Percentiles rank a stretch among this genome's conserved stretches.
Evolutionary conservation across 1,140 invertebrate genomes (phyloP).

Genomic region (Tetragnatha versicolor): DNA sequence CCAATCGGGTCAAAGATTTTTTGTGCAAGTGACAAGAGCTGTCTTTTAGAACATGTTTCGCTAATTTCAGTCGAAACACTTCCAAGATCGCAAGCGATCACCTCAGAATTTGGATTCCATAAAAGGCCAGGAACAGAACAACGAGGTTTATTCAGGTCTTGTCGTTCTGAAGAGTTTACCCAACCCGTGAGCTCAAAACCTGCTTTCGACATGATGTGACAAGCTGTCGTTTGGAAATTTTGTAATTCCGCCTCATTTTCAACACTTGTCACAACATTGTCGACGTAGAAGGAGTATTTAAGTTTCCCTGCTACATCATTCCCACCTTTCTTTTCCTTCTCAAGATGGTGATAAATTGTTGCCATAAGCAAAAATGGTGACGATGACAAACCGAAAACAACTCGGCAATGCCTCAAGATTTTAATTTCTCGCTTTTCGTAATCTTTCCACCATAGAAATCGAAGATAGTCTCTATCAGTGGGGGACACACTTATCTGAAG

Average conservation of each 20-base stretch:
- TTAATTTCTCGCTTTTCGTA: not conserved
- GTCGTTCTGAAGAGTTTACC: not conserved
- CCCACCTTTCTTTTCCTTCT: not conserved
- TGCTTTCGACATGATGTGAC: not conserved
- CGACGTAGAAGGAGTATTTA: not conserved
- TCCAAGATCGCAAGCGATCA: too few species aligned
- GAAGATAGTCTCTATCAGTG: not conserved
- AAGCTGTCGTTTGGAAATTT: not conserved
- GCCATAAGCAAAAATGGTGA: not conserved
- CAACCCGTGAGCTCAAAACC: not conserved
- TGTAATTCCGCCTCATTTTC: not conserved
- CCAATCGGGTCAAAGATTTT: not conserved
- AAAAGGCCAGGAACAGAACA: too few species aligned
- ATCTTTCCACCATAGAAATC: not conserved
- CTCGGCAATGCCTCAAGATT: not conserved
- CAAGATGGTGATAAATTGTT: not conserved
- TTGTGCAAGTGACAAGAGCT: not conserved
- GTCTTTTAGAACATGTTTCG: not conserved
- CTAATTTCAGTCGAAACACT: not conserved
- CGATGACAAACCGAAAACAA: not conserved
- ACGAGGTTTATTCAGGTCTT: not conserved
- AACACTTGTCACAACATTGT: not conserved
- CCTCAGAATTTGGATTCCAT: too few species aligned
- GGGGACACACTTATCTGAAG: not conserved
- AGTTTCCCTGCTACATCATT: not conserved